These are phyloP conservation scores for Geococcyx californianus DNA, from an alignment of 2,113 vertebrate species.

Conservation along the genomic window DNA sequence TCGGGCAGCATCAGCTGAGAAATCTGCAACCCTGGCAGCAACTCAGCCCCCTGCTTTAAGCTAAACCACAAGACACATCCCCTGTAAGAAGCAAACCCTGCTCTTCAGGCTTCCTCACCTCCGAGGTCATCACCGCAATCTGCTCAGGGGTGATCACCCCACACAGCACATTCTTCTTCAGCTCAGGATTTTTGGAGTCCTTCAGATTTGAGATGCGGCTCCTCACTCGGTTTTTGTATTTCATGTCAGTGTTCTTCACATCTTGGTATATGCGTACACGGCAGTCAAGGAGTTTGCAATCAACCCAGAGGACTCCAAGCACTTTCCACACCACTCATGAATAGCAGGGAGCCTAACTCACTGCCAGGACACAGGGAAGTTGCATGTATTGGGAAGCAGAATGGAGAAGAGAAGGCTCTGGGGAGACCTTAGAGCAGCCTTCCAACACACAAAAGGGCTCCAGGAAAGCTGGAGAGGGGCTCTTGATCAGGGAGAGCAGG, in stretches of 20 bases:
- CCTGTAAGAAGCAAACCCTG: background rate
- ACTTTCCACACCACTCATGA: background rate
- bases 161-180: slow-evolving; percentile 89
- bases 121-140: slow-evolving; percentile 90
- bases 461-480: too few species aligned
- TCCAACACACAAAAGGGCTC: too few species aligned
- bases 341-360: background rate
- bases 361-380: background rate
- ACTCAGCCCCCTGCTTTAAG: background rate
- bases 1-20: background rate
- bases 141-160: slow-evolving; percentile 85
- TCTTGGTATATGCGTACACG: slow-evolving; percentile 88
- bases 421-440: too few species aligned
- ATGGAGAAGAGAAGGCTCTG: background rate
- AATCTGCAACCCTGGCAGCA: background rate
- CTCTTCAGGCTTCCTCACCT: slow-evolving; percentile 77
- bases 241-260: slow-evolving; percentile 90
- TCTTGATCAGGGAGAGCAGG: too few species aligned
- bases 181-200: slow-evolving; percentile 93
- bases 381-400: background rate
- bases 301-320: background rate
- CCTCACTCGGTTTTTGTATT: slow-evolving; percentile 90
- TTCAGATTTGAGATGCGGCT: slow-evolving; percentile 96
- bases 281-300: slow-evolving; percentile 77
- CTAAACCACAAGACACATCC: background rate